Evolutionary conservation across 2,797 vertebrate species (phyloP).

Genomic region (Molossus molossus): DNA sequence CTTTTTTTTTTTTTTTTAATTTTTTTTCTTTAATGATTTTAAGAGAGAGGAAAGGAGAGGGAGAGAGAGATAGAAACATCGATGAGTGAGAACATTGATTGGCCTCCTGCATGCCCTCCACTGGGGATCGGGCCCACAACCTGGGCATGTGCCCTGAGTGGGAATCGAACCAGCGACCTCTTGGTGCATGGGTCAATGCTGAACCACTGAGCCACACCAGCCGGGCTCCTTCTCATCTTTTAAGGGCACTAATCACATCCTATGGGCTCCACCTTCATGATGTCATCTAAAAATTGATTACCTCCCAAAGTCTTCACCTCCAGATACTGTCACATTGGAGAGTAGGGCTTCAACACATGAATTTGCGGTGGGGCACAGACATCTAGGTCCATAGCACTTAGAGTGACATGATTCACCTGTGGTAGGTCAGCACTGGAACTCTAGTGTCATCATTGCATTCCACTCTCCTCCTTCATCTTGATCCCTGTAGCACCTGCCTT

Average conservation of each 20-base stretch:
- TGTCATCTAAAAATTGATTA: not conserved
- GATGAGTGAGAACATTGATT: too few relatives aligned
- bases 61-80: too few relatives aligned
- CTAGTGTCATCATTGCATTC: not conserved
- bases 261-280: not conserved
- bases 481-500: not conserved
- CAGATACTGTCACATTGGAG: not conserved
- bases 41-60: too few relatives aligned
- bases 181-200: too few relatives aligned
- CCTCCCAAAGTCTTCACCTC: not conserved
- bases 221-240: not conserved
- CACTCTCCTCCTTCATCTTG: not conserved
- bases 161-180: too few relatives aligned
- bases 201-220: too few relatives aligned
- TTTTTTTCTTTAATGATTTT: too few relatives aligned
- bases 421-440: not conserved
- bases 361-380: not conserved
- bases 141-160: too few relatives aligned
- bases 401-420: not conserved
- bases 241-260: not conserved
- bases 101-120: too few relatives aligned
- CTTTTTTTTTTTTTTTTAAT: not conserved
- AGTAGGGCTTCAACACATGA: not conserved
- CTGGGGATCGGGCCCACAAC: too few relatives aligned
- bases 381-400: not conserved